These are phyloP conservation scores for Lepilemur ruficaudatus DNA, from an alignment of 2,797 vertebrate species.

Conservation along the genomic window DNA sequence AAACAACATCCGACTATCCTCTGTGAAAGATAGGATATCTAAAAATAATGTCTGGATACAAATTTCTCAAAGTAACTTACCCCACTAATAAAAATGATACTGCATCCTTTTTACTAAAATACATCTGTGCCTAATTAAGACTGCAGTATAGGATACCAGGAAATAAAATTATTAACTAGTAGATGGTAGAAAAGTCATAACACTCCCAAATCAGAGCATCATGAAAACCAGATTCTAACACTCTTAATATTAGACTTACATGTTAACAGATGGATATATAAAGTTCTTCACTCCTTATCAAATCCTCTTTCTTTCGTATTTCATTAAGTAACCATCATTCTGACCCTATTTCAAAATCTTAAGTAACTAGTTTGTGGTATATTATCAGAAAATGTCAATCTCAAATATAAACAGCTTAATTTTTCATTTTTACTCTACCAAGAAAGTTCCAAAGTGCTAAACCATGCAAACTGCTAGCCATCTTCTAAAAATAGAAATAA, in stretches of 20 bases:
- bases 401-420: not conserved
- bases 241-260: not conserved
- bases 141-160: not conserved
- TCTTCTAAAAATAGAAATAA: conserved; percentile 55
- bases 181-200: not conserved
- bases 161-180: not conserved
- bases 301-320: not conserved
- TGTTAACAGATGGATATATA: not conserved
- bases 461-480: not conserved
- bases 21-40: not conserved
- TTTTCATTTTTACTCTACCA: conserved; percentile 19
- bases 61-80: not conserved
- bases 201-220: not conserved
- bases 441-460: conserved; percentile 39
- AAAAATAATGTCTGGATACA: not conserved
- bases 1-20: not conserved
- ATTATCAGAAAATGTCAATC: conserved; percentile 11
- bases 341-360: not conserved
- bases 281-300: not conserved
- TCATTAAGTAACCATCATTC: conserved; percentile 9
- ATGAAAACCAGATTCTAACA: not conserved
- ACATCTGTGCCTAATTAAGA: not conserved
- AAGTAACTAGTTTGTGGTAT: not conserved
- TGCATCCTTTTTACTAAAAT: not conserved
- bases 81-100: not conserved